Base-by-base conservation (phyloP, 2,888 invertebrate genomes). In the Corbicula japonica region DNA sequence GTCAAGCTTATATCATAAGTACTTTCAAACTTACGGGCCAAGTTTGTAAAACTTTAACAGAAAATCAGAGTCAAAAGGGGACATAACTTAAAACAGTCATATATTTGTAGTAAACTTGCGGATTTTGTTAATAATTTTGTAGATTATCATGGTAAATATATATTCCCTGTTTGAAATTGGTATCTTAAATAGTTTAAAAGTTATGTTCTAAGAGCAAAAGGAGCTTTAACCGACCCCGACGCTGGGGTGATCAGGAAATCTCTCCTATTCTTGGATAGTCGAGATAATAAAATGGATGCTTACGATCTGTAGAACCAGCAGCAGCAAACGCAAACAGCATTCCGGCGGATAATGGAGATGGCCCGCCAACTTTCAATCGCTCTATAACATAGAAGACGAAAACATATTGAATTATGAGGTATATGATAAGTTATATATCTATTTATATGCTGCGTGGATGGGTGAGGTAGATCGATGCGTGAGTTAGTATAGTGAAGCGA, bases 291-390 rank as follows among this genome's bases (percentile, higher is more conserved):
- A 50, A 50, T 21, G 21, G 21, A 6, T 5, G 28, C 56, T 56
- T n/a, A 50, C 58, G 6, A 18, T 46, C 44, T 0, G 71, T 15
- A 10, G 52, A 21, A 4, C n/a, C 26, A 1, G 26, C 44, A 10
- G 56, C 72, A 44, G 63, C 72, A 0, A 28, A 23, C 2, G 63
- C 32, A 54, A 72, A 23, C 32, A 56, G 15, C 34, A 72, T 18
- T 28, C 72, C 72, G 15, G 23, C 63, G 23, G 15, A 44, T 12
- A 72, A 30, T 12, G 72, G 72, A 5, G 72, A 72, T 2, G 72
- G 72, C 1, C 72, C 72, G 0, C 72, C 72, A 30, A 63, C 23
- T 30, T 35, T 30, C 1, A 69, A n/a, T 18, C 30, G 21, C 4
- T 58, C 58, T 56, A 35, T 18, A 56, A 44, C 15, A 32, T 15